A percentile compares a stretch with the other conserved stretches of the same genome.
Conservation (phyloP, 2,888 invertebrate species). For the Ophonus ardosiacus region DNA sequence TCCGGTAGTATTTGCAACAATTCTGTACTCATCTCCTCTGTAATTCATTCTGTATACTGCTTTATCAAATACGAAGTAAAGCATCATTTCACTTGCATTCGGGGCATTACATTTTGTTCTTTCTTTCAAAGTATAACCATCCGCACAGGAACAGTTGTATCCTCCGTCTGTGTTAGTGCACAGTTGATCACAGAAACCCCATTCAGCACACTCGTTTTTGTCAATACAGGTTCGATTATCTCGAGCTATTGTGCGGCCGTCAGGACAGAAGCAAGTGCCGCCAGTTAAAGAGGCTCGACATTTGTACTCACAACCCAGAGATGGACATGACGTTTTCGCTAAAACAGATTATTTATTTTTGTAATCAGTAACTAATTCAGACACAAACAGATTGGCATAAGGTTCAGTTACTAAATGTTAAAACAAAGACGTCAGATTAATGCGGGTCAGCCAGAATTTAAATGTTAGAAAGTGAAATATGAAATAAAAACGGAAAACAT, state of each 20-base stretch:
- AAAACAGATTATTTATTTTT: conserved; percentile 66
- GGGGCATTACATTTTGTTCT: conserved; percentile 81
- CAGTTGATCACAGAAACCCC: conserved; percentile 96
- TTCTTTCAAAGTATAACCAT: conserved; percentile 82
- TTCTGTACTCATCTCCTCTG: conserved; percentile 80
- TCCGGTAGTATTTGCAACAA: conserved; percentile 88
- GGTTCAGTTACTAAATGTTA: too few relatives aligned
- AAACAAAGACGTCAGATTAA: neutral
- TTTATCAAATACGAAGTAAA: conserved; percentile 85
- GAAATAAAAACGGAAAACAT: too few relatives aligned
- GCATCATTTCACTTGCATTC: conserved; percentile 79
- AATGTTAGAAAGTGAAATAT: neutral
- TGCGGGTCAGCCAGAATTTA: neutral
- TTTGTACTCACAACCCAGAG: conserved; percentile 92
- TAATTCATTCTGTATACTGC: conserved; percentile 85
- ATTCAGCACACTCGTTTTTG: conserved; percentile 93
- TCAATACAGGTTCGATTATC: conserved; percentile 94
- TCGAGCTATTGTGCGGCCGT: conserved; percentile 88
- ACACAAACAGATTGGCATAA: too few relatives aligned
- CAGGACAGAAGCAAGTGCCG: conserved; percentile 93
- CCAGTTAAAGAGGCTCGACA: conserved; percentile 94
- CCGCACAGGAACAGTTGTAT: conserved; percentile 90
- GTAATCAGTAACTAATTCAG: neutral
- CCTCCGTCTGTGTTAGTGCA: conserved; percentile 93
- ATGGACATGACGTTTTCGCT: conserved; percentile 90